These are phyloP conservation scores for Polypedilum vanderplanki DNA, from an alignment of 1,140 invertebrate genomes.

Conservation along the genomic window DNA sequence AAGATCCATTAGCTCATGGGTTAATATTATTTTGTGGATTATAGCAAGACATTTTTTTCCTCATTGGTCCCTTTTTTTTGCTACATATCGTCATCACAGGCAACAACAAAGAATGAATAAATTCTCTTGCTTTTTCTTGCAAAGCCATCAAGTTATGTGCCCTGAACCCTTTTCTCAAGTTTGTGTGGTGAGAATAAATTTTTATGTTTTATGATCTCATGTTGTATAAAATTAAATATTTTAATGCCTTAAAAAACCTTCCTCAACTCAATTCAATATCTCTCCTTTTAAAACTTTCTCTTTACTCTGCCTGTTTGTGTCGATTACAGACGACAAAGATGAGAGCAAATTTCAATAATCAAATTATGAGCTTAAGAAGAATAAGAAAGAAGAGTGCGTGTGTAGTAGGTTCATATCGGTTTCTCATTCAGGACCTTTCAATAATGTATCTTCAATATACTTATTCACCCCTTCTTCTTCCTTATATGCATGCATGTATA, in stretches of 20 bases:
- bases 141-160: neutral
- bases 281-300: neutral
- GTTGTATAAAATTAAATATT: conserved; percentile 27
- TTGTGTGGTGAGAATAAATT: conserved; percentile 27
- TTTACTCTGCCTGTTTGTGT: neutral
- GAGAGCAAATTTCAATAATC: conserved; percentile 23
- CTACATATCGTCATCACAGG: neutral
- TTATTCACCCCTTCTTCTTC: neutral
- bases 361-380: conserved; percentile 7
- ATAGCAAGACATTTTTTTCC: conserved; percentile 20
- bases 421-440: neutral
- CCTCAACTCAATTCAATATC: too few relatives aligned
- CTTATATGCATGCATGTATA: neutral
- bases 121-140: too few relatives aligned
- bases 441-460: conserved; percentile 13
- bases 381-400: neutral
- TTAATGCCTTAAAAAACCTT: neutral
- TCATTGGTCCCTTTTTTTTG: neutral
- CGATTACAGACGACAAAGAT: conserved; percentile 21
- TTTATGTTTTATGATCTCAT: conserved; percentile 28
- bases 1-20: conserved; percentile 27
- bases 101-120: neutral
- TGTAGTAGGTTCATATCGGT: neutral
- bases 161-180: conserved; percentile 15
- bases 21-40: conserved; percentile 28